Base-by-base conservation (phyloP, 37 sponge, comb jelly and placozoan genomes). In the Ianthella basta region DNA sequence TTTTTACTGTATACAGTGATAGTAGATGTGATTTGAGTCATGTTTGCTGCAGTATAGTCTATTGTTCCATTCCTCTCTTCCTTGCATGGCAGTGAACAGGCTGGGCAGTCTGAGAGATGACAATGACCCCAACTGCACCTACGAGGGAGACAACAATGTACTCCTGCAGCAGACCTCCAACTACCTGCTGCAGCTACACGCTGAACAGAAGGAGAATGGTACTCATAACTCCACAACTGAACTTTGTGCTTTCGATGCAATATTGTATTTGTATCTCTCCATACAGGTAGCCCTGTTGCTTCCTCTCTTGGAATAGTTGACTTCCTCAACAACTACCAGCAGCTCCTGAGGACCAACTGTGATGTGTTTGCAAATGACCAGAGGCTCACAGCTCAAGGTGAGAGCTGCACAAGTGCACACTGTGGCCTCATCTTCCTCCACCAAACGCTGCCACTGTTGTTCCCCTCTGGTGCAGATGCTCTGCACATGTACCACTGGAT, bases 131-230 rank as follows among this genome's bases (percentile, higher is more conserved):
- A 93, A 87, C 56, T 87, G 88, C 68, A 97, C 98, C 37, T 93
- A 95, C 55, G 98, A 97, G 68, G 98, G 98, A 56, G 98, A 97
- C 86, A 95, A 97, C 84, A 90, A 97, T 55, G 90, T 97, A 2
- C 66, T 97, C 23, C 86, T 95, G 30, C 93, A 89, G 57, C 98
- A 97, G 86, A 93, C 96, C 20, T 80, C 93, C 54, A 95, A 93
- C 94, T 97, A 95, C 65, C 84, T 97, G n/a, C 67, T 95, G 57
- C 38, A 59, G 18, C 65, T 91, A 30, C 73, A 86, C 44, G 59
- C 59, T 37, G 86, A 86, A 30, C 78, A 79, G 30, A 59, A 81
- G 56, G 67, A 69, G 19, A n/a, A 69, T 34, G 70, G 70, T 69
- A 69, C 70, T 10, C 34, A n/a, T 4, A 35, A 30, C 8, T 10